Percentiles rank a stretch among this genome's conserved stretches.
Conservation (phyloP, 2,113 vertebrate species). For the Seriola rivoliana region DNA sequence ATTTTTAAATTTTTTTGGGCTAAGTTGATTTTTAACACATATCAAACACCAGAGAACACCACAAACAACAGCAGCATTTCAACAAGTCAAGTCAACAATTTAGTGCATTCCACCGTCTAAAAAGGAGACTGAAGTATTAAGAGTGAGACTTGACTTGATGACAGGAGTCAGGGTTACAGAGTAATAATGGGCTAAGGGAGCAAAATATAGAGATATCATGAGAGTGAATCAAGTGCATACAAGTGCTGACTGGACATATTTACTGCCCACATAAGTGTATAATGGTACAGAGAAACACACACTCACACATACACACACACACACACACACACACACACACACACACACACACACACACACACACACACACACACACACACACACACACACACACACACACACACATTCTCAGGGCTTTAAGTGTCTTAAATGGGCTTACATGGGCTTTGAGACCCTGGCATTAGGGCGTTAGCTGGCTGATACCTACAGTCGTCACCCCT, state of each 20-base stretch:
- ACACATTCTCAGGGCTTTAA: constrained; percentile 53
- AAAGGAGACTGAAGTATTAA: not conserved
- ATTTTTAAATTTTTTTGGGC: too few relatives aligned
- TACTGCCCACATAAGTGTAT: constrained; percentile 35
- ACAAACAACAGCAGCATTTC: not conserved
- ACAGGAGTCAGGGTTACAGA: constrained; percentile 37
- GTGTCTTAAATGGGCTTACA: constrained; percentile 68
- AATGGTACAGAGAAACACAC: constrained; percentile 43
- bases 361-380: constrained; percentile 3
- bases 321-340: not conserved
- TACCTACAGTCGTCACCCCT: constrained; percentile 36
- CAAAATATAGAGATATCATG: constrained; percentile 21
- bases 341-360: not conserved
- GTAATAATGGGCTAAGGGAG: constrained; percentile 25
- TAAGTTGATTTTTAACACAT: not conserved
- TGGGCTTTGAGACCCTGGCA: constrained; percentile 61
- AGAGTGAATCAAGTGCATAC: constrained; percentile 22
- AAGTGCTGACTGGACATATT: constrained; percentile 59
- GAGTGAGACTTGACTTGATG: constrained; percentile 5
- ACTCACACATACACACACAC: not conserved
- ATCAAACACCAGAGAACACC: not conserved
- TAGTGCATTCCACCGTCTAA: not conserved
- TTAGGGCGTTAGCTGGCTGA: constrained; percentile 50
- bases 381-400: constrained; percentile 6
- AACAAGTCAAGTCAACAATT: not conserved